phyloP scores from a whole-genome alignment of 1,140 invertebrate species.

The Sycobia sp. region DNA sequence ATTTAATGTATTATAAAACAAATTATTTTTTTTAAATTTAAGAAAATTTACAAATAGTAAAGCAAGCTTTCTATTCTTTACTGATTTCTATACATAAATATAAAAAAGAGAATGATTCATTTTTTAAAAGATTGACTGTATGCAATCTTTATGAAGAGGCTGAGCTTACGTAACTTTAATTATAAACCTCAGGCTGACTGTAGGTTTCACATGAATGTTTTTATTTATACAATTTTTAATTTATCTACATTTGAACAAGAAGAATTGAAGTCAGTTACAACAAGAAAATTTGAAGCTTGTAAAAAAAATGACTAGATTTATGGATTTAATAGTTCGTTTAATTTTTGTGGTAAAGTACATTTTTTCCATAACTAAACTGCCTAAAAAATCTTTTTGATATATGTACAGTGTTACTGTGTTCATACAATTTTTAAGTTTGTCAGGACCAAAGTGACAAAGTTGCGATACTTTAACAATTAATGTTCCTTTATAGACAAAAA shows the following conservation, averaged over 20 bases:
- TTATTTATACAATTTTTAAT: constrained; percentile 19
- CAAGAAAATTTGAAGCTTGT: constrained; percentile 3
- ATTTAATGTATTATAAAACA: no score
- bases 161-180: constrained; percentile 5
- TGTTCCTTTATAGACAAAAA: background rate
- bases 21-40: background rate
- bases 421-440: constrained; percentile 30
- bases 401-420: constrained; percentile 28
- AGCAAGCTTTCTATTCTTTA: no score
- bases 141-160: background rate
- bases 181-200: constrained; percentile 6
- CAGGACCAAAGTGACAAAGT: constrained; percentile 34
- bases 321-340: no score
- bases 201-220: constrained; percentile 10
- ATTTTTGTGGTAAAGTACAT: background rate
- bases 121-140: no score
- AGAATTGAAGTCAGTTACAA: constrained; percentile 28
- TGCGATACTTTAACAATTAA: constrained; percentile 11
- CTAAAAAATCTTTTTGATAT: no score
- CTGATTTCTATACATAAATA: no score
- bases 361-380: background rate
- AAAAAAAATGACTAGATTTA: constrained; percentile 1
- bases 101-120: no score
- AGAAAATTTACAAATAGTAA: background rate
- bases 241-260: constrained; percentile 10